Conservation (phyloP, 2,113 vertebrate species). For the Nerophis lumbriciformis region DNA sequence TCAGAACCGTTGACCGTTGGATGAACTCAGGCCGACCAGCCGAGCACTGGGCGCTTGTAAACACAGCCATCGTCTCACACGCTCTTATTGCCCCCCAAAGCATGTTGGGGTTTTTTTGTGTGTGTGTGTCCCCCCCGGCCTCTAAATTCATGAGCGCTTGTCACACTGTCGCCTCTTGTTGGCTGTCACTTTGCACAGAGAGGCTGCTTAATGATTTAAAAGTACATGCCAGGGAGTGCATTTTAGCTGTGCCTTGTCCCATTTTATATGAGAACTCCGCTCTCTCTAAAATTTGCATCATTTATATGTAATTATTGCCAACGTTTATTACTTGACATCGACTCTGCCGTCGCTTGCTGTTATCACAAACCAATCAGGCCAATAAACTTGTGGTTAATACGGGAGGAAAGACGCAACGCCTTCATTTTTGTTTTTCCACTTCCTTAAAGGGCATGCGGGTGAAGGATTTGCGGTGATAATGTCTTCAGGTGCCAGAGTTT, state of each 20-base stretch:
- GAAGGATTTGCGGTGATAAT: slow-evolving; percentile 67
- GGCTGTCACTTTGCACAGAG: slow-evolving; percentile 11
- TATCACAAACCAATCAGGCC: slow-evolving; percentile 30
- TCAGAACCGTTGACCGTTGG: slow-evolving; percentile 69
- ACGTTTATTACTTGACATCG: slow-evolving; percentile 30
- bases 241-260: background rate
- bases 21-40: slow-evolving; percentile 66
- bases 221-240: slow-evolving; percentile 8
- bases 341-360: slow-evolving; percentile 12
- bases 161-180: slow-evolving; percentile 19
- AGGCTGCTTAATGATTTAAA: slow-evolving; percentile 28
- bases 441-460: slow-evolving; percentile 61
- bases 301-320: background rate
- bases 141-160: slow-evolving; percentile 4
- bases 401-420: slow-evolving; percentile 11
- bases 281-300: too few species aligned
- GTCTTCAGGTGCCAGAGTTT: slow-evolving; percentile 66
- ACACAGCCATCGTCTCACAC: slow-evolving; percentile 65
- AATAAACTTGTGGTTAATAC: slow-evolving; percentile 25
- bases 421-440: slow-evolving; percentile 31
- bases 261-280: background rate
- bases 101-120: slow-evolving; percentile 27
- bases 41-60: slow-evolving; percentile 54
- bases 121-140: slow-evolving; percentile 37
- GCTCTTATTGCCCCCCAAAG: slow-evolving; percentile 45